Percentiles rank a stretch among this genome's conserved stretches.
These are phyloP conservation scores for Perccottus glenii DNA, from an alignment of 2,113 vertebrate species.

Conservation along the genomic window DNA sequence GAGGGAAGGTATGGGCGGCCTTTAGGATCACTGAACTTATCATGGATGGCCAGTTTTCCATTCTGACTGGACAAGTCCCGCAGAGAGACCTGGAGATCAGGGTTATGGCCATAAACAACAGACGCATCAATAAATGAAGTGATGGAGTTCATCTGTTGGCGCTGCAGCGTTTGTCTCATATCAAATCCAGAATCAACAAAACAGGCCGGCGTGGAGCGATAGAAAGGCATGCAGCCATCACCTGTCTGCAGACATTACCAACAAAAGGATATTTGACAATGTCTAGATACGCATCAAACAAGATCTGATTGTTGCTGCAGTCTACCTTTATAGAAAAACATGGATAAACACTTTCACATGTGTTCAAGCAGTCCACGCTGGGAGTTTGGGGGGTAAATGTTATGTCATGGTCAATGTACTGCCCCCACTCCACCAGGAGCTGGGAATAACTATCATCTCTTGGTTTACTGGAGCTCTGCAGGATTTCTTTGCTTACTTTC, in stretches of 20 bases:
- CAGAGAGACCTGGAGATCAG: slow-evolving; percentile 69
- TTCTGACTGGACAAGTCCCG: slow-evolving; percentile 81
- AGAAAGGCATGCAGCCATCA: slow-evolving; percentile 86
- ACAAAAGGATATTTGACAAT: neutral
- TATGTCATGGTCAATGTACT: slow-evolving; percentile 92
- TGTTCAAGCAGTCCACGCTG: slow-evolving; percentile 76
- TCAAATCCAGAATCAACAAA: slow-evolving; percentile 31
- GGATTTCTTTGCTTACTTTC: slow-evolving; percentile 85
- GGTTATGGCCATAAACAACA: slow-evolving; percentile 86
- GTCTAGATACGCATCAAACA: neutral
- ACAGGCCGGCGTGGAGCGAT: slow-evolving; percentile 86
- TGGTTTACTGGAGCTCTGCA: slow-evolving; percentile 74
- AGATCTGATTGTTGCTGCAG: neutral
- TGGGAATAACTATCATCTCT: slow-evolving; percentile 84
- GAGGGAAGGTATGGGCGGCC: slow-evolving; percentile 84
- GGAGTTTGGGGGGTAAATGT: slow-evolving; percentile 89
- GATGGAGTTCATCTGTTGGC: slow-evolving; percentile 88
- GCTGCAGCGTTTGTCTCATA: slow-evolving; percentile 48
- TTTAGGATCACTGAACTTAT: slow-evolving; percentile 71
- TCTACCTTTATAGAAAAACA: slow-evolving; percentile 93
- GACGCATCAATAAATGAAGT: slow-evolving; percentile 94
- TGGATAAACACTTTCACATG: slow-evolving; percentile 80
- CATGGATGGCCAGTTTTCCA: slow-evolving; percentile 85
- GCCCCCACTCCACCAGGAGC: slow-evolving; percentile 92
- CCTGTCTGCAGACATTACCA: slow-evolving; percentile 68